Percentiles rank a stretch among this genome's conserved stretches.
These are phyloP conservation scores for Synergus japonicus DNA, from an alignment of 2,888 invertebrate genomes.

Conservation along the genomic window DNA sequence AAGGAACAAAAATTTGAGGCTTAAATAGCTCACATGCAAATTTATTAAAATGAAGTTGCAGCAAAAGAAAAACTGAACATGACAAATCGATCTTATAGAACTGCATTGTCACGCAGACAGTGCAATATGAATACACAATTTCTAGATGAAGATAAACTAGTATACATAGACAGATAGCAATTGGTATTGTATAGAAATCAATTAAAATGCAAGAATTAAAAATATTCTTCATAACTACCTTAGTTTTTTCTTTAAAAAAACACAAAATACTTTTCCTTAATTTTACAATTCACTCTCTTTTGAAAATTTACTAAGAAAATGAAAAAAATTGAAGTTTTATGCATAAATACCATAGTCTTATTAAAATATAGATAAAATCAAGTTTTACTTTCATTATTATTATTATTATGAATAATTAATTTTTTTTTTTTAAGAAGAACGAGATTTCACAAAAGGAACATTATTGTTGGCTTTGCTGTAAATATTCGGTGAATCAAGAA, in stretches of 20 bases:
- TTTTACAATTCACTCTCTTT: not conserved
- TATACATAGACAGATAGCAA: not conserved
- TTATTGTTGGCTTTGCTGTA: not conserved
- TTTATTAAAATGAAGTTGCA: conserved; percentile 17
- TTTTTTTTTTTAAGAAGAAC: not conserved
- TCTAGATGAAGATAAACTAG: not conserved
- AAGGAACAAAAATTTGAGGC: not conserved
- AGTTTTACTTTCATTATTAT: too few species aligned
- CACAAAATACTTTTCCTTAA: too few species aligned
- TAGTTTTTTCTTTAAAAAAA: not conserved
- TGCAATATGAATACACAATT: not conserved
- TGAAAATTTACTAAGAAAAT: not conserved
- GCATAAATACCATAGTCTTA: too few species aligned
- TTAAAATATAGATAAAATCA: too few species aligned
- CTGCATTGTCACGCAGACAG: not conserved
- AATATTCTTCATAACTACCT: not conserved
- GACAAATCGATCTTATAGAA: not conserved
- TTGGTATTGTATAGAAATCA: too few species aligned
- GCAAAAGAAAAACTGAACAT: not conserved
- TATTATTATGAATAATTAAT: not conserved
- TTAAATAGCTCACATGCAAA: not conserved
- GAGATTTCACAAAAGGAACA: not conserved
- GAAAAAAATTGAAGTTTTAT: too few species aligned
- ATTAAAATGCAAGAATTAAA: too few species aligned
- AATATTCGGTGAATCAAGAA: not conserved